phyloP scores from a whole-genome alignment of 2,113 vertebrate species.

The Ploceus nigricollis region DNA sequence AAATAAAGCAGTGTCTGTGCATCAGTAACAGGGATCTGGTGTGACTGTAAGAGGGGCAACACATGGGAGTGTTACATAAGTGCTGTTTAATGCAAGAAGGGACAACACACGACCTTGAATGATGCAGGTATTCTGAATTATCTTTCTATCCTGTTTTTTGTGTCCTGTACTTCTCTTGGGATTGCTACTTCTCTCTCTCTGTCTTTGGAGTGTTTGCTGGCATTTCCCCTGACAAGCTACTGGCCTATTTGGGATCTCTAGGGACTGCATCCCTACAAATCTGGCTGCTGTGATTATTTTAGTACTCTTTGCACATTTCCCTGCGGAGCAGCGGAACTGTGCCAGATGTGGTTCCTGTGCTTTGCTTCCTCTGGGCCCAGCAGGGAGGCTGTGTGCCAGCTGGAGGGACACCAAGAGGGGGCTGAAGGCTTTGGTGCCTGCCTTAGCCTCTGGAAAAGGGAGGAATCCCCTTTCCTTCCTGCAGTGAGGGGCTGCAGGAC shows the following conservation, averaged over 20 bases:
- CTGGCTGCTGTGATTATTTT: background rate
- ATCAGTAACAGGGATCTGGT: background rate
- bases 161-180: background rate
- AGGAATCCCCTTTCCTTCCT: background rate
- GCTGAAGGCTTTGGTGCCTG: background rate
- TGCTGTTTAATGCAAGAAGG: background rate
- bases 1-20: background rate
- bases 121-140: background rate
- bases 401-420: background rate
- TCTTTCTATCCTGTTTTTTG: background rate
- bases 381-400: background rate
- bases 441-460: background rate
- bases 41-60: background rate
- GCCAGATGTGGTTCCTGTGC: background rate
- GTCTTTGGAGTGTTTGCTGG: background rate
- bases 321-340: background rate
- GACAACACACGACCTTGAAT: background rate
- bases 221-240: background rate
- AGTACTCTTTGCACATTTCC: fast-evolving
- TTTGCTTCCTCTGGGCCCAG: fast-evolving
- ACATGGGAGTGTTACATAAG: fast-evolving
- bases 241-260: background rate
- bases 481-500: fast-evolving
- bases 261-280: background rate
- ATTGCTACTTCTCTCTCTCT: background rate